These are phyloP conservation scores for Amiota minor DNA, from an alignment of 2,888 invertebrate genomes.

Conservation along the genomic window DNA sequence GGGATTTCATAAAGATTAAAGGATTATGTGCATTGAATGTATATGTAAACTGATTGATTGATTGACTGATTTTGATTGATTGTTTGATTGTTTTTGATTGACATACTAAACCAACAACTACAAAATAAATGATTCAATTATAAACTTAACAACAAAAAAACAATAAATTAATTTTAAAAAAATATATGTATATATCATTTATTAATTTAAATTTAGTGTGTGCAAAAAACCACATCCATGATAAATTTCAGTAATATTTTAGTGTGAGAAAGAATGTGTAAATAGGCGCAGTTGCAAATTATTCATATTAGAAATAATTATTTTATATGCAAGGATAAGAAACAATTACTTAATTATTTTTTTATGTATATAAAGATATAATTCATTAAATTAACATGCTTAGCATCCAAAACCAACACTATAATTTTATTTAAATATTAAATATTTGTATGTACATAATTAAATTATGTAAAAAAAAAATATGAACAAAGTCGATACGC, in stretches of 20 bases:
- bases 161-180: conserved; percentile 14
- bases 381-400: conserved; percentile 6
- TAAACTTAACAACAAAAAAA: neutral
- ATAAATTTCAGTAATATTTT: neutral
- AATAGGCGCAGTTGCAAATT: conserved; percentile 7
- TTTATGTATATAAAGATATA: neutral
- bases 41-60: neutral
- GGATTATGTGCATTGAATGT: conserved; percentile 9
- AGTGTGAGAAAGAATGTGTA: neutral
- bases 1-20: neutral
- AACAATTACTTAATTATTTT: conserved; percentile 1
- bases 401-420: conserved; percentile 24
- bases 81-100: neutral
- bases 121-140: conserved; percentile 13
- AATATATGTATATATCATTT: conserved; percentile 28
- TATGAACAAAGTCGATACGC: neutral
- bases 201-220: conserved; percentile 9
- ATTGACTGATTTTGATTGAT: no score
- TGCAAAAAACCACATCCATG: conserved; percentile 42
- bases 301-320: neutral
- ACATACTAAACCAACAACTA: conserved; percentile 19
- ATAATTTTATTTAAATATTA: neutral
- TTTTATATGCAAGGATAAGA: conserved; percentile 8
- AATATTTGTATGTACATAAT: neutral
- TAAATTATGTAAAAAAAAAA: neutral